Conservation (phyloP, 1,140 invertebrate genomes). For the Procambarus clarkii region DNA sequence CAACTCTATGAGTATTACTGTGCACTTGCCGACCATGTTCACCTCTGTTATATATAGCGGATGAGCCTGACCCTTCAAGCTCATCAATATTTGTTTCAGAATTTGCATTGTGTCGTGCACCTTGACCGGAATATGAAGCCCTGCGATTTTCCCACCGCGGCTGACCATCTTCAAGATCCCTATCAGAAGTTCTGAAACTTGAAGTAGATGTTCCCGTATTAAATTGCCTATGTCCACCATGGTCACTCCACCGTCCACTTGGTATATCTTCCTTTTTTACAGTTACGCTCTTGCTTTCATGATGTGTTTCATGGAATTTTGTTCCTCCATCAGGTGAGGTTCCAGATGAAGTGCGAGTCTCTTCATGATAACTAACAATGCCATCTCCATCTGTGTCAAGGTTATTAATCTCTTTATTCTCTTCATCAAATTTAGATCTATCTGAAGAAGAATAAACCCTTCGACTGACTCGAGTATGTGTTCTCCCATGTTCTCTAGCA, state of each 20-base stretch:
- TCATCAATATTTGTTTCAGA: not conserved
- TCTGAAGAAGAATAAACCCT: constrained; percentile 45
- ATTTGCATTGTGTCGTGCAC: not conserved
- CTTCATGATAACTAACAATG: constrained; percentile 36
- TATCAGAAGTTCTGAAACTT: not conserved
- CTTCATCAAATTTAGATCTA: constrained; percentile 27
- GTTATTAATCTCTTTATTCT: constrained; percentile 9
- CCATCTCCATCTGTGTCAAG: constrained; percentile 47
- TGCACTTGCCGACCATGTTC: constrained; percentile 13
- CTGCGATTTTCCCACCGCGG: not conserved
- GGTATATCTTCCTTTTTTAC: constrained; percentile 43
- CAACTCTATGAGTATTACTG: not conserved
- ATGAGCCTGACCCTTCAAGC: constrained; percentile 2
- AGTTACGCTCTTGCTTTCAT: constrained; percentile 41
- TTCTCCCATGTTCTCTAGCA: constrained; percentile 44
- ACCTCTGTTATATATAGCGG: not conserved
- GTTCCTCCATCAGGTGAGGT: constrained; percentile 40
- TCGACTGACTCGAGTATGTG: constrained; percentile 51
- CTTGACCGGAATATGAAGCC: not conserved
- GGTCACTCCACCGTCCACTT: constrained; percentile 37
- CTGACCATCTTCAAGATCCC: constrained; percentile 26
- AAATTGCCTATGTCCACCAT: constrained; percentile 34
- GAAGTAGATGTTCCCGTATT: constrained; percentile 8
- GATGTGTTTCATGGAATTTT: constrained; percentile 36
- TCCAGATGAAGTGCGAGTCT: constrained; percentile 38